These are phyloP conservation scores for Hyles euphorbiae DNA, from an alignment of 1,140 invertebrate genomes.

Conservation along the genomic window DNA sequence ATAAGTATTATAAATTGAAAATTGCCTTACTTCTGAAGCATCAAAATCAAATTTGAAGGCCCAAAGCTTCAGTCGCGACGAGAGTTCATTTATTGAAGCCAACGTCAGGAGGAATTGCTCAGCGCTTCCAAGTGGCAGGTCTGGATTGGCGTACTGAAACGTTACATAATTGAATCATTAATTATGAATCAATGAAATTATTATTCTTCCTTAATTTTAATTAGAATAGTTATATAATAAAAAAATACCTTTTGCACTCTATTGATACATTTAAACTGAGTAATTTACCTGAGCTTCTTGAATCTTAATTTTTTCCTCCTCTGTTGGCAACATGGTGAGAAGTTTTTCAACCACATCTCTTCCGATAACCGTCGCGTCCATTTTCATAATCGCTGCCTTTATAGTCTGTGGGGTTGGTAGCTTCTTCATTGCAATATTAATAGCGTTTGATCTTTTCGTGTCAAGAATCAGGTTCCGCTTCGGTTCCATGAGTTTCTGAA, in stretches of 20 bases:
- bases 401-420: slow-evolving; percentile 97
- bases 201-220: too few species aligned
- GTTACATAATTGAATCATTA: neutral
- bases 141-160: slow-evolving; percentile 90
- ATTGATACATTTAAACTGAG: neutral
- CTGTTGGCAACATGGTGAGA: slow-evolving; percentile 96
- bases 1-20: neutral
- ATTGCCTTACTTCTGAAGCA: slow-evolving; percentile 87
- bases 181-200: too few species aligned
- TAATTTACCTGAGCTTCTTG: slow-evolving; percentile 88
- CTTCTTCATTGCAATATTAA: slow-evolving; percentile 99
- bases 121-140: slow-evolving; percentile 96
- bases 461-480: slow-evolving; percentile 97
- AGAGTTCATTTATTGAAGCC: slow-evolving; percentile 96
- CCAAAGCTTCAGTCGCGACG: slow-evolving; percentile 97
- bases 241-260: too few species aligned
- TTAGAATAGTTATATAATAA: too few species aligned
- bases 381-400: slow-evolving; percentile 98
- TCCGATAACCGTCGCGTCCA: slow-evolving; percentile 99
- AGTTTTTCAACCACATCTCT: slow-evolving; percentile 99
- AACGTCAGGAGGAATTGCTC: slow-evolving; percentile 98
- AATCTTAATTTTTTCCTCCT: slow-evolving; percentile 97
- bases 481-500: slow-evolving; percentile 93
- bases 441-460: slow-evolving; percentile 98
- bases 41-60: slow-evolving; percentile 99